A percentile compares a stretch with the other conserved stretches of the same genome.
phyloP scores from a whole-genome alignment of 2,888 invertebrate genomes.

The Apodemia zela region DNA sequence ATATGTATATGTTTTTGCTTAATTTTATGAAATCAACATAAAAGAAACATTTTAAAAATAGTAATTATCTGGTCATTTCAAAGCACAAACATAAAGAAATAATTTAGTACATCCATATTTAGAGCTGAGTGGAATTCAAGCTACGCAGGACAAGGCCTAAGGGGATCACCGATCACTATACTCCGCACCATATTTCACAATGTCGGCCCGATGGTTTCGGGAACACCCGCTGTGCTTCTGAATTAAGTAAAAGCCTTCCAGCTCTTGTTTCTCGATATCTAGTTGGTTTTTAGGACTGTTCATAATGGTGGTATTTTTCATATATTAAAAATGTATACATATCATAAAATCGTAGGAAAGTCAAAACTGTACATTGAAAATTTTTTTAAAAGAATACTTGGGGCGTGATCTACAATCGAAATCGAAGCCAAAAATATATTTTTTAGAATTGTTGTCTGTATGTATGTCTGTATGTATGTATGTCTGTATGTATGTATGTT shows the following conservation, averaged over 20 bases:
- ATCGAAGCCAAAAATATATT: too few relatives aligned
- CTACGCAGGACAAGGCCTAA: slow-evolving; percentile 65
- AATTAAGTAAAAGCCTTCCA: slow-evolving; percentile 86
- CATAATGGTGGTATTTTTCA: slow-evolving; percentile 36
- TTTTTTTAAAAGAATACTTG: too few relatives aligned
- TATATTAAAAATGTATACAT: not conserved
- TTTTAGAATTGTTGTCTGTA: too few relatives aligned
- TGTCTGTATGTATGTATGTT: too few relatives aligned
- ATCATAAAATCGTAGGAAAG: too few relatives aligned
- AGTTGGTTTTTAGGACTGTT: slow-evolving; percentile 55
- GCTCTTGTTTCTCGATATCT: slow-evolving; percentile 83
- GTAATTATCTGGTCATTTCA: not conserved
- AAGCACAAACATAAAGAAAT: slow-evolving; percentile 11
- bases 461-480: too few relatives aligned
- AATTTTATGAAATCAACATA: not conserved
- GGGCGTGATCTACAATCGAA: too few relatives aligned
- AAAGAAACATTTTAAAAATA: not conserved
- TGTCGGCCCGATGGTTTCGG: slow-evolving; percentile 66
- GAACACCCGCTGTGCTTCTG: slow-evolving; percentile 86
- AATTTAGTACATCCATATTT: slow-evolving; percentile 30
- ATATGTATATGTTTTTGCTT: too few relatives aligned
- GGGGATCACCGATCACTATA: slow-evolving; percentile 48
- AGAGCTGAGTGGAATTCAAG: slow-evolving; percentile 51
- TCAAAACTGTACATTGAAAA: too few relatives aligned
- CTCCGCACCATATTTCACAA: slow-evolving; percentile 73